A percentile compares a stretch with the other conserved stretches of the same genome.
These are phyloP conservation scores for Channa argus DNA, from an alignment of 2,113 vertebrate species.

Conservation along the genomic window DNA sequence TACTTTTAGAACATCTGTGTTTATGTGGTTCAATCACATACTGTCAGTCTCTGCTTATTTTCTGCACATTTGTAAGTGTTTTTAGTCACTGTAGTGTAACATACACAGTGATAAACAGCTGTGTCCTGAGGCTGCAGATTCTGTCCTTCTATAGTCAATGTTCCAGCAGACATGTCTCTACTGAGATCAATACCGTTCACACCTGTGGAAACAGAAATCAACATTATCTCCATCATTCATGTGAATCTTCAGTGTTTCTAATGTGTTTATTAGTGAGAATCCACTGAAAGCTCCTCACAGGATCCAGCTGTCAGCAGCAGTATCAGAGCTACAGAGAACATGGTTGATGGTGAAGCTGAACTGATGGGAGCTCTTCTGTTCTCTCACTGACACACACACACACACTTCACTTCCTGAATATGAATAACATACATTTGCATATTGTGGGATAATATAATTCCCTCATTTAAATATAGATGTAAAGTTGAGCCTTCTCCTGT, in stretches of 20 bases:
- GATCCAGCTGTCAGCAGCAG: conserved; percentile 55
- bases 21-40: too few relatives aligned
- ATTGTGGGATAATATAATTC: too few relatives aligned
- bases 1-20: too few relatives aligned
- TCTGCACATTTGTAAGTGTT: too few relatives aligned
- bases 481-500: too few relatives aligned
- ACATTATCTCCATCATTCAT: background rate
- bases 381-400: conserved; percentile 4
- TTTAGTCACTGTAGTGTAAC: background rate
- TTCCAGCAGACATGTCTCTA: conserved; percentile 45
- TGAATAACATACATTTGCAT: too few relatives aligned
- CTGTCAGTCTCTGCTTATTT: too few relatives aligned
- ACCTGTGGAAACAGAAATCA: too few relatives aligned
- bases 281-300: conserved; percentile 38
- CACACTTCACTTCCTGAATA: too few relatives aligned
- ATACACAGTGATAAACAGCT: too few relatives aligned
- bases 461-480: too few relatives aligned
- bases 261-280: background rate
- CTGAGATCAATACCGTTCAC: background rate
- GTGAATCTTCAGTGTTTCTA: background rate
- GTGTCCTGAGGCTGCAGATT: too few relatives aligned
- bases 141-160: conserved; percentile 1
- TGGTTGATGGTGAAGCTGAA: conserved; percentile 25
- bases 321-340: conserved; percentile 41
- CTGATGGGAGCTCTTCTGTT: background rate